Base-by-base conservation (phyloP, 1,140 invertebrate species). In the Elysia chlorotica region DNA sequence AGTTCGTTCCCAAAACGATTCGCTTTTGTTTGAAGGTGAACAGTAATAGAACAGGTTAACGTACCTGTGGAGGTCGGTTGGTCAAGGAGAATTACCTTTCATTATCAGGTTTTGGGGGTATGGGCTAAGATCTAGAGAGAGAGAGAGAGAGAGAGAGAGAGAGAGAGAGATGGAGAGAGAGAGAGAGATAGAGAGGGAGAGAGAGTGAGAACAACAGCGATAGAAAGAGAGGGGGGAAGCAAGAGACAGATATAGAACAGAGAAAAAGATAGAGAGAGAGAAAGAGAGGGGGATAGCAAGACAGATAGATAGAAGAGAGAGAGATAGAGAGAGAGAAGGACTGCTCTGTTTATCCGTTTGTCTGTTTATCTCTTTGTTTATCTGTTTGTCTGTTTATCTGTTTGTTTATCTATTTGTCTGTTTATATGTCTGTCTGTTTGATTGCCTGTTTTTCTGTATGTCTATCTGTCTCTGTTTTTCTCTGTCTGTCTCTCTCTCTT, bases 221-320 rank as follows among this genome's bases (percentile, higher is more conserved):
- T 23, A 1, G 63, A 37, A 6, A 65, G 31, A 41, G 37, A 4
- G 31, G 38, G 31, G 31, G 38, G 2, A 35, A 19, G 28, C 2
- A 37, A 33, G 5, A 5, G 5, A 38, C 2, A 41, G 23, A 25
- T 23, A n/a, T 23, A 6, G 41, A 6, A 66, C 33, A 66, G 30
- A 66, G 30, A 66, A 37, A 66, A 6, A 66, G 30, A 66, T 31
- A 66, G 30, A 66, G 30, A 66, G 21, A 66, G 30, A 37, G 33
- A 66, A 6, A 41, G 33, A 37, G 65, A 66, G 2, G 6, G 30
- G 23, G 65, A 66, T 31, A 66, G 33, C 36, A 6, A 66, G 65
- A 66, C 33, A 66, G 56, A 59, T 6, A 59, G 28, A 59, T 10
- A 48, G 41, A 48, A 66, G 30, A 66, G 65, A 66, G 65, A 66